These are phyloP conservation scores for Colistium nudipinnis DNA, from an alignment of 2,113 vertebrate species.

Conservation along the genomic window DNA sequence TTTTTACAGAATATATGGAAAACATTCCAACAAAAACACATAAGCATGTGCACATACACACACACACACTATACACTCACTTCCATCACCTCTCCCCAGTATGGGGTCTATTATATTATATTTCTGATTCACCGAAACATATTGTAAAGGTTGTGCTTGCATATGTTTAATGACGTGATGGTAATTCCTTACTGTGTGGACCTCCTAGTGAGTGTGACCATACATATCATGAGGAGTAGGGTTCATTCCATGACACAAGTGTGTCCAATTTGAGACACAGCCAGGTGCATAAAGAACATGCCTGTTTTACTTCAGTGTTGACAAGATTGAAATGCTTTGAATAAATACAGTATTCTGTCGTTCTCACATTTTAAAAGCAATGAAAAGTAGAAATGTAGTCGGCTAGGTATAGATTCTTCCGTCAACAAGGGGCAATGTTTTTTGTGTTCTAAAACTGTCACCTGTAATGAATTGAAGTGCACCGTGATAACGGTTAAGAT, in stretches of 20 bases:
- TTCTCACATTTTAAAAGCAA: constrained; percentile 34
- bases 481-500: constrained; percentile 57
- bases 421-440: constrained; percentile 50
- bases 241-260: constrained; percentile 8
- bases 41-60: neutral
- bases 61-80: neutral
- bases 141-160: constrained; percentile 19
- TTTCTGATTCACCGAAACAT: constrained; percentile 30
- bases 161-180: constrained; percentile 48
- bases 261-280: constrained; percentile 40
- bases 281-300: neutral
- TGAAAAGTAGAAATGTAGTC: constrained; percentile 45
- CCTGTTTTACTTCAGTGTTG: neutral
- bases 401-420: constrained; percentile 39
- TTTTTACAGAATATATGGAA: neutral
- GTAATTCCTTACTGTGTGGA: constrained; percentile 29
- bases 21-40: neutral
- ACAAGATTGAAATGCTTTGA: constrained; percentile 8
- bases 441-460: constrained; percentile 72
- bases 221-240: constrained; percentile 34
- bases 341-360: constrained; percentile 35
- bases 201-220: constrained; percentile 35
- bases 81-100: constrained; percentile 23
- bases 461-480: constrained; percentile 69
- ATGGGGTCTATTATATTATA: constrained; percentile 37